These are phyloP conservation scores for Tribolium madens DNA, from an alignment of 1,140 invertebrate species.

Conservation along the genomic window DNA sequence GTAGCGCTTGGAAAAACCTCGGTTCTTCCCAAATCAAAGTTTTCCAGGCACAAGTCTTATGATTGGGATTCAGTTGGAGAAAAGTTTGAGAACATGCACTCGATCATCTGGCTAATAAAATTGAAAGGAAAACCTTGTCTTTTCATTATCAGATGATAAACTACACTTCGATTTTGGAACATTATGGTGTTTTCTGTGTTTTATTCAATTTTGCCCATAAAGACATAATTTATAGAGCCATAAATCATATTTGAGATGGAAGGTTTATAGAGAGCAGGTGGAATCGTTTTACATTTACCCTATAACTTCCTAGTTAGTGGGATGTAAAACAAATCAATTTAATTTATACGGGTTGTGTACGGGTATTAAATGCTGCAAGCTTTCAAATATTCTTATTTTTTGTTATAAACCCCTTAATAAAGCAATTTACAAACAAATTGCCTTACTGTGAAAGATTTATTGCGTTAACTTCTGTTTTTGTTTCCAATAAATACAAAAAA, in stretches of 20 bases:
- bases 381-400: constrained; percentile 19
- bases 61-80: neutral
- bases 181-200: constrained; percentile 25
- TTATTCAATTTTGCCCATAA: constrained; percentile 37
- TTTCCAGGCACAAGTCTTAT: neutral
- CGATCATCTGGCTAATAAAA: constrained; percentile 24
- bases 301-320: constrained; percentile 36
- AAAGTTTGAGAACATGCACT: constrained; percentile 2
- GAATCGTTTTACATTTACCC: constrained; percentile 36
- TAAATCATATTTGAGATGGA: constrained; percentile 35
- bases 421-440: constrained; percentile 8
- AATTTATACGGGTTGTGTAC: constrained; percentile 25
- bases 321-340: constrained; percentile 35
- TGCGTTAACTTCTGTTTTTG: neutral
- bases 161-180: constrained; percentile 15
- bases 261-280: constrained; percentile 31
- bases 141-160: constrained; percentile 38
- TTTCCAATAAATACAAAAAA: neutral
- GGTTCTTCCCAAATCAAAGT: neutral
- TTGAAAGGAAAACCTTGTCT: constrained; percentile 17
- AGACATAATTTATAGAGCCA: constrained; percentile 19
- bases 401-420: neutral
- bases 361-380: constrained; percentile 14
- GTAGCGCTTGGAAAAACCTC: neutral
- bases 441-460: constrained; percentile 19